Conservation (phyloP, 2,888 invertebrate genomes). For the Herminia tarsipennalis region DNA sequence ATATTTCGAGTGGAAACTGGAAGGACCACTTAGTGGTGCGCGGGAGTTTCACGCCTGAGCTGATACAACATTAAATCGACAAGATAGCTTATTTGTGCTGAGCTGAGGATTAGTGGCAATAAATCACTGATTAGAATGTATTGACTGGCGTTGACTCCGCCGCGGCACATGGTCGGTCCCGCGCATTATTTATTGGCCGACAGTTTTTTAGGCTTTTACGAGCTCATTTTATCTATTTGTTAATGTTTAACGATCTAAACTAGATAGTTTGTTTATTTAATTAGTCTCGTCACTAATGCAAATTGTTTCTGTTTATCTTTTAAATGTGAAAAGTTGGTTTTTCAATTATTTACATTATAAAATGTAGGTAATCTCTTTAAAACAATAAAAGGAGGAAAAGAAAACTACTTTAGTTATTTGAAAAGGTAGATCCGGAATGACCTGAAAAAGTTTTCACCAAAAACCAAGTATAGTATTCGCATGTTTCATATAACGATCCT, state of each 20-base stretch:
- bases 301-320: slow-evolving; percentile 58
- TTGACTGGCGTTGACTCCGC: slow-evolving; percentile 82
- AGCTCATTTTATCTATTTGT: slow-evolving; percentile 72
- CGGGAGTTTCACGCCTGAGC: slow-evolving; percentile 85
- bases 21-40: slow-evolving; percentile 85
- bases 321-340: slow-evolving; percentile 48
- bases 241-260: slow-evolving; percentile 65
- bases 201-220: slow-evolving; percentile 74
- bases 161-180: slow-evolving; percentile 66
- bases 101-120: slow-evolving; percentile 84
- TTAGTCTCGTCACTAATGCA: slow-evolving; percentile 61
- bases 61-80: slow-evolving; percentile 86
- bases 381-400: no score
- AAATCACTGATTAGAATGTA: slow-evolving; percentile 86
- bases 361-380: not conserved
- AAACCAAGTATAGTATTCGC: no score
- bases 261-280: slow-evolving; percentile 69
- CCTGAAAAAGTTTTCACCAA: no score
- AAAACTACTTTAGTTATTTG: no score
- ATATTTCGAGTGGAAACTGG: slow-evolving; percentile 86
- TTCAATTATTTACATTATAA: slow-evolving; percentile 53
- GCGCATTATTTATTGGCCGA: slow-evolving; percentile 72
- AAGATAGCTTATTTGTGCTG: slow-evolving; percentile 86
- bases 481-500: no score
- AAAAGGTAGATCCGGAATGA: no score